Percentiles rank a stretch among this genome's conserved stretches.
phyloP scores from a whole-genome alignment of 2,888 invertebrate genomes.

The Callimorpha dominula region DNA sequence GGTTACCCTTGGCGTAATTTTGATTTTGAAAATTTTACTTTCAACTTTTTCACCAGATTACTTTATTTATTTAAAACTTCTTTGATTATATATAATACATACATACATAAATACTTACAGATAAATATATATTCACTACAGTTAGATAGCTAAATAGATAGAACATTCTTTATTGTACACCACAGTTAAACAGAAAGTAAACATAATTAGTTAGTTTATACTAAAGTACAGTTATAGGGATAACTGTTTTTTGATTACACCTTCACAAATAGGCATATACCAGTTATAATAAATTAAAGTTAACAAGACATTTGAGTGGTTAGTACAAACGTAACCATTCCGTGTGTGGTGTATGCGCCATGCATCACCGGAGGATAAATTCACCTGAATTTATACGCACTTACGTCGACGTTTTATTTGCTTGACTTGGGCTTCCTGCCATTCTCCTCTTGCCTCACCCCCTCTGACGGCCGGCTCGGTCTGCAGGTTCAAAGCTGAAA shows the following conservation, averaged over 20 bases:
- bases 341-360: conserved; percentile 16
- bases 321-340: background rate
- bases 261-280: background rate
- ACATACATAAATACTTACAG: too few relatives aligned
- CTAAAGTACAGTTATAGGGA: too few relatives aligned
- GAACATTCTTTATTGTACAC: too few relatives aligned
- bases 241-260: background rate
- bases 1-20: too few relatives aligned
- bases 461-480: conserved; percentile 11
- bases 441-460: background rate
- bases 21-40: too few relatives aligned
- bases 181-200: too few relatives aligned
- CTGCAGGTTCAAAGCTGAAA: conserved; percentile 29
- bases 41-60: too few relatives aligned
- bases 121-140: too few relatives aligned
- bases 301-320: background rate
- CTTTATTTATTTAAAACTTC: too few relatives aligned
- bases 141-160: too few relatives aligned
- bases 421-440: conserved; percentile 37
- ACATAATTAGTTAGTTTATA: too few relatives aligned
- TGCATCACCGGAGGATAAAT: conserved; percentile 49
- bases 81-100: too few relatives aligned
- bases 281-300: background rate
- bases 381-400: conserved; percentile 50
- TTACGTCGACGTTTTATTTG: conserved; percentile 52